A percentile compares a stretch with the other conserved stretches of the same genome.
Evolutionary conservation across 2,797 vertebrate genomes (phyloP).

Genomic region (Hypotaenidia philippensis): DNA sequence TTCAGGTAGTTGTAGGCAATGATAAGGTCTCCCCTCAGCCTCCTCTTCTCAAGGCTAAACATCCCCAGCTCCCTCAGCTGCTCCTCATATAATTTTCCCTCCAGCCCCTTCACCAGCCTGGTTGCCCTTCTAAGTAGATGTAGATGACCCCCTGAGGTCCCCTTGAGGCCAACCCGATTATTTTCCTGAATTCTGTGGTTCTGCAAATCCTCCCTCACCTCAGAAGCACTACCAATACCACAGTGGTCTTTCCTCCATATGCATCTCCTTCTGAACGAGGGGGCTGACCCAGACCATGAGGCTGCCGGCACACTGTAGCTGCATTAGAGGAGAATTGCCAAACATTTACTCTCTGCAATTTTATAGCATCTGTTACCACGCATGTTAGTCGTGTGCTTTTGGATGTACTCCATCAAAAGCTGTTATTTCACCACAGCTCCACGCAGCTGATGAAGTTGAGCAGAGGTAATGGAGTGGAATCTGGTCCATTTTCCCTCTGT

Average conservation of each 20-base stretch:
- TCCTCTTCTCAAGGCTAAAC: no score
- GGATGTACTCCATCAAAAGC: not conserved
- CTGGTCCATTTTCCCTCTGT: not conserved
- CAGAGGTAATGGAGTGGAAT: constrained; percentile 5
- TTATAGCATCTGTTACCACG: not conserved
- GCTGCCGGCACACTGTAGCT: not conserved
- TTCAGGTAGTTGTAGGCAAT: no score
- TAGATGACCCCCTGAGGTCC: not conserved
- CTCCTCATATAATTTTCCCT: no score
- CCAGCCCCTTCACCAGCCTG: no score
- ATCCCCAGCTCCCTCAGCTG: no score
- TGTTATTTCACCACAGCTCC: not conserved
- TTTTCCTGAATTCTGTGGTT: not conserved
- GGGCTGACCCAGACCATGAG: not conserved
- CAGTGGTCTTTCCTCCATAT: fast-evolving
- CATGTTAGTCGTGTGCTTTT: not conserved
- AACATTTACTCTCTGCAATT: not conserved
- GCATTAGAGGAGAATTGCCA: not conserved
- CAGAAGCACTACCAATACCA: not conserved
- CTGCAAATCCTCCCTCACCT: not conserved
- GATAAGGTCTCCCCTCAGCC: no score
- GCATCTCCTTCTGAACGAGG: fast-evolving
- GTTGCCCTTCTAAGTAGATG: not conserved
- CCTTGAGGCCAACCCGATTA: not conserved
- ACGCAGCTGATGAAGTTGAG: constrained; percentile 8